Evolutionary conservation across 2,888 invertebrate species (phyloP).

Genomic region (Polylopha cassiicola): DNA sequence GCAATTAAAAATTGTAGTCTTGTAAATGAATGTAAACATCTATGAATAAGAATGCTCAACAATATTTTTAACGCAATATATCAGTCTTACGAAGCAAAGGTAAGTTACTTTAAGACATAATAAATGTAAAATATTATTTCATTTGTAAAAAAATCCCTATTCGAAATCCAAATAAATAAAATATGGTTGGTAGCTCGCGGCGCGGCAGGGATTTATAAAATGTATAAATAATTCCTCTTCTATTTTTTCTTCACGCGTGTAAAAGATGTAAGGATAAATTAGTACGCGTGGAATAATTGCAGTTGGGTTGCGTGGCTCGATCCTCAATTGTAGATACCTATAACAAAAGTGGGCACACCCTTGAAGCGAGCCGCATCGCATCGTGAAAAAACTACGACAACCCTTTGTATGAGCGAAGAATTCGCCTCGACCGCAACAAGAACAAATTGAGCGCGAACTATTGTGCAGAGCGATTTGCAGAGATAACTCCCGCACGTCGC

Average conservation of each 20-base stretch:
- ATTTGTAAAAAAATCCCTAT: too few relatives aligned
- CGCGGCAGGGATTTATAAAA: neutral
- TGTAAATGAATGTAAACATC: too few relatives aligned
- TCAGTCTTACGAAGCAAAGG: too few relatives aligned
- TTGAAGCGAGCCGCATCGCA: constrained; percentile 43
- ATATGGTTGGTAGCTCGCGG: too few relatives aligned
- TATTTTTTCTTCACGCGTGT: constrained; percentile 27
- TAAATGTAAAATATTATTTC: too few relatives aligned
- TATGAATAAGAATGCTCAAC: too few relatives aligned
- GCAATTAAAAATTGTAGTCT: too few relatives aligned
- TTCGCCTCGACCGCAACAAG: constrained; percentile 72
- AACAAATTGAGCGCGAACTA: constrained; percentile 75
- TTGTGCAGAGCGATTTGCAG: constrained; percentile 72
- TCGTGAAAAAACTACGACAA: constrained; percentile 64
- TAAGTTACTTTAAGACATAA: too few relatives aligned
- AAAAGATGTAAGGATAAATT: constrained; percentile 37
- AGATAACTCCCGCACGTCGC: constrained; percentile 70
- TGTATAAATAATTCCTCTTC: constrained; percentile 12
- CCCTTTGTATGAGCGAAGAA: constrained; percentile 70
- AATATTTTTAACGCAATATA: too few relatives aligned
- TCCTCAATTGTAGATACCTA: constrained; percentile 44
- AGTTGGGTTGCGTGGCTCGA: constrained; percentile 35
- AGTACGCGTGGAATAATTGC: constrained; percentile 46
- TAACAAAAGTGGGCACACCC: constrained; percentile 45
- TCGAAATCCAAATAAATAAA: too few relatives aligned